Conservation (phyloP, 2,888 invertebrate species). For the Eristalis tenax region DNA sequence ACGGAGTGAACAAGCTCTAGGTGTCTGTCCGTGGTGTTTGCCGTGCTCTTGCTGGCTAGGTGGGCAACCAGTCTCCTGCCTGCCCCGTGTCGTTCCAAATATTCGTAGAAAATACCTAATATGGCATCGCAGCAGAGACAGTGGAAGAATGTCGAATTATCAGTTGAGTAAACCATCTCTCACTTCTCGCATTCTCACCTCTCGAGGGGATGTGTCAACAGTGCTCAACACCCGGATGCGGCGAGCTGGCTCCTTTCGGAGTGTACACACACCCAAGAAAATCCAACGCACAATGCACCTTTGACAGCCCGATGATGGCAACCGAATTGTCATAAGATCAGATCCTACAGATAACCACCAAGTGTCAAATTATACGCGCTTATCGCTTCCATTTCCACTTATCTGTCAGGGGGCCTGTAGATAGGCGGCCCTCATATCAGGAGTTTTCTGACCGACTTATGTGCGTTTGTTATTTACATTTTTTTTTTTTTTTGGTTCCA, state of each 20-base stretch:
- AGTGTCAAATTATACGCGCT: conserved; percentile 63
- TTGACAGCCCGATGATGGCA: conserved; percentile 52
- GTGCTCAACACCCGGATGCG: conserved; percentile 11
- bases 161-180: conserved; percentile 34
- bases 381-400: conserved; percentile 8
- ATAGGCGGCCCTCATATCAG: conserved; percentile 22
- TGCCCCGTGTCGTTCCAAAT: conserved; percentile 18
- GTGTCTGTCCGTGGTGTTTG: conserved; percentile 22
- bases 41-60: neutral
- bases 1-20: neutral
- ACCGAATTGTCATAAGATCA: conserved; percentile 31
- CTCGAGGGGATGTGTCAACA: conserved; percentile 50
- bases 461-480: conserved; percentile 55
- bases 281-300: conserved; percentile 57
- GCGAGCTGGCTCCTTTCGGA: conserved; percentile 7
- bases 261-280: conserved; percentile 3
- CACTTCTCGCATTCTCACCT: conserved; percentile 38
- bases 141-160: conserved; percentile 52
- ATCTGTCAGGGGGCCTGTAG: conserved; percentile 8
- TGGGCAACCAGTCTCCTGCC: neutral
- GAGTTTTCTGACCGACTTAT: conserved; percentile 59
- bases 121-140: neutral
- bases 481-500: neutral
- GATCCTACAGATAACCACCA: conserved; percentile 61
- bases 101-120: conserved; percentile 35